Base-by-base conservation (phyloP, 2,888 invertebrate species). In the Agelastica alni region DNA sequence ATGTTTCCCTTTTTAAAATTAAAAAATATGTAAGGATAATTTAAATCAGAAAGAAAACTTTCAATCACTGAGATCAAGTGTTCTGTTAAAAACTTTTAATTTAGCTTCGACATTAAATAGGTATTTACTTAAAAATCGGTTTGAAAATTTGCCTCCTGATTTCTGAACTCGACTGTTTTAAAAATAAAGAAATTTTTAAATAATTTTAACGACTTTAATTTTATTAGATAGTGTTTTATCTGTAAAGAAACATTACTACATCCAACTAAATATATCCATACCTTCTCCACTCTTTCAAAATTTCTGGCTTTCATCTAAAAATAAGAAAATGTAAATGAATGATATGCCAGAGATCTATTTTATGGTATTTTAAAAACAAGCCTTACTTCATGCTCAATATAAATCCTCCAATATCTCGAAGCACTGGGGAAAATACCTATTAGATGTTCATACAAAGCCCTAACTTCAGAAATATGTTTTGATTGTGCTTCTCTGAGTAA, bases 261-360 rank as follows among this genome's bases (percentile, higher is more conserved):
- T 12, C 28, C 30, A 44, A 30, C 12, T 41, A 46, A 49, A 47
- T 18, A 10, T 51, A 55, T 49, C 63, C 72, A 67, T 85, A 95
- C 94, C 90, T 97, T 96, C 86, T 99, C 99, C 34, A 99, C 99
- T 76, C 91, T 91, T 78, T 99, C 99, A 82, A 92, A 98, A 81
- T 96, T 95, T 77, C 96, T 86, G 65, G 91, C 88, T 78, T 96
- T 96, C 88, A 99, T 93, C 94, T 96, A 86, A 59, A 88, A 88
- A 68, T n/a, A 39, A 68, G 66, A 67, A 69, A 69, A 31, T 26
- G 13, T 30, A 43, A 6, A 26, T 22, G 22, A n/a, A 2, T n/a
- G n/a, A n/a, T n/a, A n/a, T n/a, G n/a, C n/a, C n/a, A n/a, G n/a
- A n/a, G n/a, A n/a, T n/a, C n/a, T n/a, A n/a, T n/a, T n/a, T n/a